Evolutionary conservation across 2,797 vertebrate species (phyloP).

Genomic region (Petrocephalus sullivani): DNA sequence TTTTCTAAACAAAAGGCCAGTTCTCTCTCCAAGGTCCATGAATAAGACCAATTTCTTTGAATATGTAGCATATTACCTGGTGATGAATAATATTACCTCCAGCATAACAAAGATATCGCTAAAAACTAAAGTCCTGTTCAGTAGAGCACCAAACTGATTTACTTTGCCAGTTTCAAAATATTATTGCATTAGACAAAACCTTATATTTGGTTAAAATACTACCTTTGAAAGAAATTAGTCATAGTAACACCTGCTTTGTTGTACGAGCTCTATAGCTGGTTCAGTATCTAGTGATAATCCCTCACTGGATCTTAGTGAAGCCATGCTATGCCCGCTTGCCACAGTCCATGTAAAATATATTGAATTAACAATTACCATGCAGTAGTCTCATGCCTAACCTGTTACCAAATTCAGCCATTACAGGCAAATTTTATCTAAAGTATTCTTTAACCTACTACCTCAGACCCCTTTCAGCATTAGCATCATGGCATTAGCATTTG

Average conservation of each 20-base stretch:
- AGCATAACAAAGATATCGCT: not conserved
- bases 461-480: not conserved
- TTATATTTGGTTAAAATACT: not conserved
- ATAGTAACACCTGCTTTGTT: not conserved
- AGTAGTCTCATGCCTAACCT: not conserved
- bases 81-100: not conserved
- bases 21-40: not conserved
- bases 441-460: not conserved
- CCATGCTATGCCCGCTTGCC: not conserved
- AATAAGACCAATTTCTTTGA: conserved; percentile 9
- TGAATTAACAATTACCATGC: not conserved
- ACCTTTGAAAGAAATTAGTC: not conserved
- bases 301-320: not conserved
- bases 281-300: not conserved
- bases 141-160: not conserved
- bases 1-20: conserved; percentile 12
- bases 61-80: not conserved
- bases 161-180: not conserved
- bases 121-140: not conserved
- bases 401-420: not conserved
- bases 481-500: not conserved
- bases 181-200: not conserved
- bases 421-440: not conserved
- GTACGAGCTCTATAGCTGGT: not conserved
- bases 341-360: not conserved